Conservation (phyloP, 2,888 invertebrate genomes). For the Periphyllus acericola region DNA sequence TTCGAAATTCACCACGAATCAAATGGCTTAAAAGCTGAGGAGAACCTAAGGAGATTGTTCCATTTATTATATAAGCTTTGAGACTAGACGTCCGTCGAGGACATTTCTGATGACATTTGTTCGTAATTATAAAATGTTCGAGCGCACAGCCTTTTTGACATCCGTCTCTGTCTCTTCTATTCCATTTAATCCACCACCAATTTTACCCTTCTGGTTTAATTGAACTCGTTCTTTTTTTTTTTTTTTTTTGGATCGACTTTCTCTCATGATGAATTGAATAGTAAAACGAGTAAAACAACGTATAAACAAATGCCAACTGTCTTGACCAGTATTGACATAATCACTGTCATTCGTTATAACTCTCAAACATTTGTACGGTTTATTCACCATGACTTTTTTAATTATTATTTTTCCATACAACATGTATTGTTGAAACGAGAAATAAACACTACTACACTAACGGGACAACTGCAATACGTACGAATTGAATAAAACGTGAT, state of each 20-base stretch:
- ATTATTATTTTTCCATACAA: too few species aligned
- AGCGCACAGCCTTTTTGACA: not conserved
- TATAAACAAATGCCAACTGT: not conserved
- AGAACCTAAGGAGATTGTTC: not conserved
- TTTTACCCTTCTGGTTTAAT: not conserved
- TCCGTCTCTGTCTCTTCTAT: not conserved
- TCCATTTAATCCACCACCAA: not conserved
- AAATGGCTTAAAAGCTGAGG: not conserved
- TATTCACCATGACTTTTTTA: too few species aligned
- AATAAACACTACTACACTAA: too few species aligned
- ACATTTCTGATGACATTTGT: not conserved
- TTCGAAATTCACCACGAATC: not conserved
- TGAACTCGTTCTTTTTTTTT: not conserved
- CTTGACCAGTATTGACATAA: not conserved
- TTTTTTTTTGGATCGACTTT: not conserved
- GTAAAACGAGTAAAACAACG: not conserved
- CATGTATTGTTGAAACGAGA: too few species aligned
- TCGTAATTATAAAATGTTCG: conserved; percentile 37
- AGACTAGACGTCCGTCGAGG: not conserved
- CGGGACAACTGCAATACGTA: too few species aligned
- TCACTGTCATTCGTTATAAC: not conserved
- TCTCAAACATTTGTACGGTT: too few species aligned
- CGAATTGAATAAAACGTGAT: not conserved
- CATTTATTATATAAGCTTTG: conserved; percentile 6
- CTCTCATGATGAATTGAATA: not conserved